Evolutionary conservation across 2,888 invertebrate genomes (phyloP).

Genomic region (Andrena marginata): DNA sequence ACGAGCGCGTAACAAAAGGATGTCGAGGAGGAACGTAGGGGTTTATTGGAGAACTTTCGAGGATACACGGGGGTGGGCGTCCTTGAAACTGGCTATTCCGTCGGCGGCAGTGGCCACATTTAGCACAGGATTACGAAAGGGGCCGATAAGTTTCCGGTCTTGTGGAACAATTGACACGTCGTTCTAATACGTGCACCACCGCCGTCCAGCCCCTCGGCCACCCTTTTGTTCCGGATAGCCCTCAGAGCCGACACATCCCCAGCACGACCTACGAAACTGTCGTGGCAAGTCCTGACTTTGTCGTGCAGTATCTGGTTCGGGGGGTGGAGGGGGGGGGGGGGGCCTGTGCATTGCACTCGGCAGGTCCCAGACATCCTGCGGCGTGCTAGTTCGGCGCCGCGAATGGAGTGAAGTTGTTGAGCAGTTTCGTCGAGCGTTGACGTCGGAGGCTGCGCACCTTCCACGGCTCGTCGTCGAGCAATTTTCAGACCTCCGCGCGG

Average conservation of each 20-base stretch:
- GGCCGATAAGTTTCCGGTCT: slow-evolving; percentile 72
- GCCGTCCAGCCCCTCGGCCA: slow-evolving; percentile 7
- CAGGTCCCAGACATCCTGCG: slow-evolving; percentile 48
- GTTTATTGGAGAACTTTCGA: slow-evolving; percentile 63
- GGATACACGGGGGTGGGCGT: slow-evolving; percentile 31
- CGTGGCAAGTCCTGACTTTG: slow-evolving; percentile 75
- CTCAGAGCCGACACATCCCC: slow-evolving; percentile 63
- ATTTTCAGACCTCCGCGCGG: slow-evolving; percentile 52
- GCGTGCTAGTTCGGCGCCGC: slow-evolving; percentile 50
- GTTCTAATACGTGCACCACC: slow-evolving; percentile 69
- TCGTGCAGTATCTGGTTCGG: slow-evolving; percentile 67
- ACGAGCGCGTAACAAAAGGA: slow-evolving; percentile 38
- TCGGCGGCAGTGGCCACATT: slow-evolving; percentile 45
- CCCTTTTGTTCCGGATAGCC: slow-evolving; percentile 39
- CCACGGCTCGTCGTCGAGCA: slow-evolving; percentile 31
- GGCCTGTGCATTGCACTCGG: slow-evolving; percentile 53
- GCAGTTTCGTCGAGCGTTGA: slow-evolving; percentile 60
- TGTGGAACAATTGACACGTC: slow-evolving; percentile 77
- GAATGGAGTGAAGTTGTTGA: slow-evolving; percentile 70
- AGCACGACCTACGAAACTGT: slow-evolving; percentile 72
- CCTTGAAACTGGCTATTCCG: slow-evolving; percentile 63
- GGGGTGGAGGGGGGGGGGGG: not conserved
- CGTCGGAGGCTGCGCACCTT: slow-evolving; percentile 48
- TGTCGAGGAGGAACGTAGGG: slow-evolving; percentile 6
- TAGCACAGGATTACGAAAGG: slow-evolving; percentile 65